These are phyloP conservation scores for Spodoptera litura DNA, from an alignment of 1,140 invertebrate species.

Conservation along the genomic window DNA sequence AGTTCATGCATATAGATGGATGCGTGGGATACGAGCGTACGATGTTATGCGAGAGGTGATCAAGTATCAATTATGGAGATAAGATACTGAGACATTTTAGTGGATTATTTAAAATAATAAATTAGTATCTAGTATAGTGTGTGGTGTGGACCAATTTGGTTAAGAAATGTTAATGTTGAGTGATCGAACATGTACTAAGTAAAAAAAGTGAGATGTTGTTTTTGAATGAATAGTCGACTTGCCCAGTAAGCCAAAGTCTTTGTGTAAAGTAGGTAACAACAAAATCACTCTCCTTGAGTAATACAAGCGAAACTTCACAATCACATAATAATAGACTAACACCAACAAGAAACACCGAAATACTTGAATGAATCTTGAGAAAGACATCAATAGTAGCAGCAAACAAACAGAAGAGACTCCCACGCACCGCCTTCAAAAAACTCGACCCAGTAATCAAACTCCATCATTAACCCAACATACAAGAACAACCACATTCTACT, in stretches of 20 bases:
- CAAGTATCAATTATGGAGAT: conserved; percentile 31
- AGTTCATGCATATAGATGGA: conserved; percentile 24
- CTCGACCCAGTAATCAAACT: conserved; percentile 1
- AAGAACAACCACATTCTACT: conserved; percentile 20
- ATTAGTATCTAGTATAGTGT: background rate
- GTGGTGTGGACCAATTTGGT: background rate
- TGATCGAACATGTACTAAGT: background rate
- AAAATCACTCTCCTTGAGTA: background rate
- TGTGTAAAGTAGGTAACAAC: too few species aligned
- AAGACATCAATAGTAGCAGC: too few species aligned
- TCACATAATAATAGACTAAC: background rate
- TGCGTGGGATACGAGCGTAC: conserved; percentile 12
- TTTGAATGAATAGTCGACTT: too few species aligned
- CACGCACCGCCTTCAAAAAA: background rate
- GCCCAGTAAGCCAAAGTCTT: too few species aligned
- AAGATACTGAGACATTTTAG: background rate
- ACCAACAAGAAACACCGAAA: background rate
- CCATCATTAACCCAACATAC: conserved; percentile 19
- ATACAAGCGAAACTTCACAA: background rate
- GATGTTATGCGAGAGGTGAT: background rate
- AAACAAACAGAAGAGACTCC: conserved; percentile 19
- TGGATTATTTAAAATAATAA: background rate
- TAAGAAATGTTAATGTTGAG: background rate
- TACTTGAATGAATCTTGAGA: background rate
- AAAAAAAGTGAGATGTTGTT: too few species aligned